Evolutionary conservation across 2,113 vertebrate genomes (phyloP).

Genomic region (Anoplopoma fimbria): DNA sequence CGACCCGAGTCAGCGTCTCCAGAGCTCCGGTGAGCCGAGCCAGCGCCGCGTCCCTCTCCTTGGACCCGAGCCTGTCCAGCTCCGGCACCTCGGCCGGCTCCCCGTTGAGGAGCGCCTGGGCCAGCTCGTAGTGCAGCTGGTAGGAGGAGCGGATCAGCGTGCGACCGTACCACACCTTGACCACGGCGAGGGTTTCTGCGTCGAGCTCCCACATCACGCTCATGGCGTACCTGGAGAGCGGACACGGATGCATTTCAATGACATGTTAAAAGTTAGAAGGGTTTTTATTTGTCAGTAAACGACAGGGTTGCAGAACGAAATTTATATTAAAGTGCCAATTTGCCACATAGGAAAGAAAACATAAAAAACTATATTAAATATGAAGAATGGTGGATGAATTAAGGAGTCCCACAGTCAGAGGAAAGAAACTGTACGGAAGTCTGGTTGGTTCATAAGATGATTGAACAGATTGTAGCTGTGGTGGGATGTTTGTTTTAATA

Average conservation of each 20-base stretch:
- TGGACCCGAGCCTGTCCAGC: conserved; percentile 74
- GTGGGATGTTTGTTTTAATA: too few species aligned
- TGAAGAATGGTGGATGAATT: too few species aligned
- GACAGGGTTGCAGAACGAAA: too few species aligned
- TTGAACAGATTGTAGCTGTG: too few species aligned
- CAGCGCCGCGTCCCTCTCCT: conserved; percentile 72
- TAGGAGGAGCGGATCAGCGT: conserved; percentile 92
- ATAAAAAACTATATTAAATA: too few species aligned
- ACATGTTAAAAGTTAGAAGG: too few species aligned
- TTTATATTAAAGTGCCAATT: too few species aligned
- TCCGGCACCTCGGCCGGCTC: conserved; percentile 85
- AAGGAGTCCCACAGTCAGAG: too few species aligned
- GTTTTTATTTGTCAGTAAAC: too few species aligned
- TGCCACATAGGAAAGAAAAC: too few species aligned
- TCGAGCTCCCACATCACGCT: conserved; percentile 94
- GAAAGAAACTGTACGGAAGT: too few species aligned
- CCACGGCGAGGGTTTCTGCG: conserved; percentile 79
- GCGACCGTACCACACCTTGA: conserved; percentile 85
- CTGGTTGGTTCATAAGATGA: too few species aligned
- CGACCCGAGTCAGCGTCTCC: conserved; percentile 86
- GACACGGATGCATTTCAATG: not conserved
- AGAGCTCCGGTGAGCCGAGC: conserved; percentile 86
- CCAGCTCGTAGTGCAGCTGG: conserved; percentile 93
- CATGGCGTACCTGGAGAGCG: conserved; percentile 88
- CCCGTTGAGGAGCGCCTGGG: conserved; percentile 90